A percentile compares a stretch with the other conserved stretches of the same genome.
Evolutionary conservation across 2,113 vertebrate genomes (phyloP).

Genomic region (Prietella phreatophila): DNA sequence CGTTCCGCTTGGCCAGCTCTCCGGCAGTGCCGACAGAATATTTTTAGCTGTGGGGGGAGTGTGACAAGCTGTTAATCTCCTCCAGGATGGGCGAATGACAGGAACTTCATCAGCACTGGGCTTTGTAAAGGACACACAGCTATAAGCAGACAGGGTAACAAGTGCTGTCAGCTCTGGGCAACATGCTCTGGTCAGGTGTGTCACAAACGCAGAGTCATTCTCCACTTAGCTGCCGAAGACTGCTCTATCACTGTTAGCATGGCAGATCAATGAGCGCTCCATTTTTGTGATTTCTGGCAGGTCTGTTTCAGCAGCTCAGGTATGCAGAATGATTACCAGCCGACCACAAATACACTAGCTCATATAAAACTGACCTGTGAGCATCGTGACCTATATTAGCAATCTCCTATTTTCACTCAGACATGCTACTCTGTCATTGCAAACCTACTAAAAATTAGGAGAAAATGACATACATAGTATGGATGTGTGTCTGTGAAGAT

Average conservation of each 20-base stretch:
- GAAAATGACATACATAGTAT: not conserved
- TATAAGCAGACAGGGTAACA: conserved; percentile 48
- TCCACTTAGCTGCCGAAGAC: conserved; percentile 30
- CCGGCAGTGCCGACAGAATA: conserved; percentile 62
- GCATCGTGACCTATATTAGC: not conserved
- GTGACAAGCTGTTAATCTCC: conserved; percentile 69
- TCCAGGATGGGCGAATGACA: conserved; percentile 61
- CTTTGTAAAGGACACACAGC: conserved; percentile 58
- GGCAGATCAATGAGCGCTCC: not conserved
- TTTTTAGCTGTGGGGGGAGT: conserved; percentile 57
- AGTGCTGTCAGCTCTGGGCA: conserved; percentile 49
- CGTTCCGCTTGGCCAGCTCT: conserved; percentile 66
- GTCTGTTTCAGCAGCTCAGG: not conserved
- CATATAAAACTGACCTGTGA: conserved; percentile 2
- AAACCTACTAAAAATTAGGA: not conserved
- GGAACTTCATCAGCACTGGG: conserved; percentile 56
- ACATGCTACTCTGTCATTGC: not conserved
- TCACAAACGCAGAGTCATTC: conserved; percentile 37
- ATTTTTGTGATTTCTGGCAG: conserved; percentile 10
- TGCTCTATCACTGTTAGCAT: conserved; percentile 36
- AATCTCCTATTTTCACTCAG: not conserved
- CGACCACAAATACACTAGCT: not conserved
- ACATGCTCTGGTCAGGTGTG: conserved; percentile 40
- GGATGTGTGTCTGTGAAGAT: not conserved
- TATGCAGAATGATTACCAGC: not conserved